Conservation (phyloP, 2,797 vertebrate genomes). For the Spheniscus humboldti region DNA sequence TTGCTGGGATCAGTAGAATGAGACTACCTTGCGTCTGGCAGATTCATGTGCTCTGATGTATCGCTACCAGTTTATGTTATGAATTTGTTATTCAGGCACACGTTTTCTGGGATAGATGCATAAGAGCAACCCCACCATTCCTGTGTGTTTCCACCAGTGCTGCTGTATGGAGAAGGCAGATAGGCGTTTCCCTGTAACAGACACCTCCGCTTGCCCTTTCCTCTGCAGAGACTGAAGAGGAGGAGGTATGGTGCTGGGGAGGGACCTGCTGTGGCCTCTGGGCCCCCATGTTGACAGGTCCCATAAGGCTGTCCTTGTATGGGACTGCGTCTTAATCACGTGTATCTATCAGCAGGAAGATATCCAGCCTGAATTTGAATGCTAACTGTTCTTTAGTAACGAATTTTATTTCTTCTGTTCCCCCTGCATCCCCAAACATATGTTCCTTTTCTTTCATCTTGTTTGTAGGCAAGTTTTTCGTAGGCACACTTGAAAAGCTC, state of each 20-base stretch:
- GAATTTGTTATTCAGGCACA: neutral
- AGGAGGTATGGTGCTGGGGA: neutral
- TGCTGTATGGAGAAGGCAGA: neutral
- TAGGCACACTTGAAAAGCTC: neutral
- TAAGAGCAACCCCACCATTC: neutral
- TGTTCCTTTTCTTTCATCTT: neutral
- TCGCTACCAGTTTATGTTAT: neutral
- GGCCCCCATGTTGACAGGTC: neutral
- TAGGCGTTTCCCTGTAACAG: neutral
- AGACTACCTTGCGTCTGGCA: rapidly evolving
- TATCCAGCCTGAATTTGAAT: neutral
- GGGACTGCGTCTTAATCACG: neutral
- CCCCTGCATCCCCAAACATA: neutral
- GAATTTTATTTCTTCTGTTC: neutral
- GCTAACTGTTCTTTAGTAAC: neutral
- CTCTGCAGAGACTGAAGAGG: neutral
- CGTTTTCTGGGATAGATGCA: neutral
- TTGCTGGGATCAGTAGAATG: neutral
- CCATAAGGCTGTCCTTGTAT: neutral
- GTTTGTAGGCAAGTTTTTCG: neutral
- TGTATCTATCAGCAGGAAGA: neutral
- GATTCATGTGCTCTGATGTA: neutral
- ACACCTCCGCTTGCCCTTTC: neutral
- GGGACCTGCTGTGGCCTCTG: neutral
- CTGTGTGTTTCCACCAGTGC: neutral